Conservation (phyloP, 1,140 invertebrate species). For the Lethocerus indicus region DNA sequence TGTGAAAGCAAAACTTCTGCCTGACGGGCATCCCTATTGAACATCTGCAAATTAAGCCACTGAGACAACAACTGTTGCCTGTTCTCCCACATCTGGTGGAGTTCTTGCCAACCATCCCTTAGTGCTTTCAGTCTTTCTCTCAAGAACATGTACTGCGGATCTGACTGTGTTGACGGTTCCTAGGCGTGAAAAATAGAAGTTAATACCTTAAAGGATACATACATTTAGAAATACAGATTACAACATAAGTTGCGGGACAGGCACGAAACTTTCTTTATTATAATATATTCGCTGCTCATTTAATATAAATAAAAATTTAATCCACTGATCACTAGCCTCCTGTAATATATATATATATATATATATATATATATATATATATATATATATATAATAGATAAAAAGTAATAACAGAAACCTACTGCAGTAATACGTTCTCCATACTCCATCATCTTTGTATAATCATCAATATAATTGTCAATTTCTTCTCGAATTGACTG, state of each 20-base stretch:
- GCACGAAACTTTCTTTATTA: too few relatives aligned
- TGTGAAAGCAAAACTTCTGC: constrained; percentile 94
- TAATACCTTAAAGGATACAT: not conserved
- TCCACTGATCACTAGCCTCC: too few relatives aligned
- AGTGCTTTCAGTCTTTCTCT: constrained; percentile 89
- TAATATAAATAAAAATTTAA: too few relatives aligned
- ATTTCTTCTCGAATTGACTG: constrained; percentile 97
- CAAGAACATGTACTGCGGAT: constrained; percentile 99
- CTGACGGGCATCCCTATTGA: constrained; percentile 92
- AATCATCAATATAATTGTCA: constrained; percentile 96
- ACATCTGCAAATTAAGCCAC: constrained; percentile 85
- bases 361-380: too few relatives aligned
- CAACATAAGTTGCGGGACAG: too few relatives aligned
- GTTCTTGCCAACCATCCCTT: constrained; percentile 96
- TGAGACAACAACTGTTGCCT: constrained; percentile 86
- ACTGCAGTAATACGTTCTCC: constrained; percentile 86
- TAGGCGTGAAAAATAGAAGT: constrained; percentile 21
- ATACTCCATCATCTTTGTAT: constrained; percentile 98
- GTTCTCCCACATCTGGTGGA: constrained; percentile 99
- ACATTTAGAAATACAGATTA: too few relatives aligned
- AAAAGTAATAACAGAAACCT: constrained; percentile 19
- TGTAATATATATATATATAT: too few relatives aligned
- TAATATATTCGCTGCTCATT: too few relatives aligned
- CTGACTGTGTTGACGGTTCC: constrained; percentile 65
- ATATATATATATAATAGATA: not conserved